These are phyloP conservation scores for Mesembrinibis cayennensis DNA, from an alignment of 2,113 vertebrate genomes.

Conservation along the genomic window DNA sequence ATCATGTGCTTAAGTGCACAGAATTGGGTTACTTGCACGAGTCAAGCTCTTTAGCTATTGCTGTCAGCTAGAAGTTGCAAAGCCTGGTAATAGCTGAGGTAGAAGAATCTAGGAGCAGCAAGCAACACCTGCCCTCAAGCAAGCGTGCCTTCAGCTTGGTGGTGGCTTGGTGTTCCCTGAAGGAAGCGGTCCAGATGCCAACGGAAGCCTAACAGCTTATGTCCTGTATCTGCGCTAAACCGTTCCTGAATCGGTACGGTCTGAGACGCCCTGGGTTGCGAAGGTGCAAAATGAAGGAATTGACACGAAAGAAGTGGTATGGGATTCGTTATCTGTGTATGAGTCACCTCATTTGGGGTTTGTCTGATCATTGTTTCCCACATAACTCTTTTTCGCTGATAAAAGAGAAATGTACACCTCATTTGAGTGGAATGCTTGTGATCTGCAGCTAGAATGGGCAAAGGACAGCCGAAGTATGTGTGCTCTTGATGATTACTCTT, in stretches of 20 bases:
- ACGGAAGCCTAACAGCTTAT: accelerated
- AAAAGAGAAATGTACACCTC: not conserved
- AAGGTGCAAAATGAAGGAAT: not conserved
- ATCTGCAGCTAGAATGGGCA: not conserved
- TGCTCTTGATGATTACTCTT: not conserved
- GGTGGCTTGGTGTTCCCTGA: not conserved
- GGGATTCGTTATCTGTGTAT: not conserved
- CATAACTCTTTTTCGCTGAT: not conserved
- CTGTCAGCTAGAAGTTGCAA: not conserved
- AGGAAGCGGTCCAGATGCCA: not conserved
- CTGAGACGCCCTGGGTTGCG: not conserved
- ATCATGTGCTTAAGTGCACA: not conserved
- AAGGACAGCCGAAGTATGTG: not conserved
- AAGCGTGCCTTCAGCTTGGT: not conserved
- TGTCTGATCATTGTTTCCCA: not conserved
- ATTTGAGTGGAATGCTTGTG: not conserved
- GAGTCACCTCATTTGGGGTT: not conserved
- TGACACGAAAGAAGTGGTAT: not conserved
- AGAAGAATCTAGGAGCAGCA: accelerated
- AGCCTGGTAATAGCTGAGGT: not conserved
- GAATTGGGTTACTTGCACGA: not conserved
- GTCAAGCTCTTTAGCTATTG: not conserved
- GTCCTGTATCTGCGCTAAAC: not conserved
- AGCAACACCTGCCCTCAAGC: not conserved
- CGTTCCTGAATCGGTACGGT: not conserved